These are phyloP conservation scores for Operophtera brumata DNA, from an alignment of 2,888 invertebrate genomes.

Conservation along the genomic window DNA sequence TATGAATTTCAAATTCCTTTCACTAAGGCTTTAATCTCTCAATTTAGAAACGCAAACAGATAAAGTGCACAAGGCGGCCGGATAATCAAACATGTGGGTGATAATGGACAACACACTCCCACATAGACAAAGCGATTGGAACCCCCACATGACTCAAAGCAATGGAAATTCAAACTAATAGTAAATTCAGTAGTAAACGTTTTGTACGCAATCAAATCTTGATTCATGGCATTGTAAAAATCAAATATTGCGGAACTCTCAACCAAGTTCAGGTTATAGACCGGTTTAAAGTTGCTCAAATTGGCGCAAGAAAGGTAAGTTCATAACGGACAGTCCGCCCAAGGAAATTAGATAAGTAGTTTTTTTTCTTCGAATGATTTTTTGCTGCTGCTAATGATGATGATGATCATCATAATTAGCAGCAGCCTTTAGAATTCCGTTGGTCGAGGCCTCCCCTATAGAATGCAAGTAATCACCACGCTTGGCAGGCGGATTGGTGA, in stretches of 20 bases:
- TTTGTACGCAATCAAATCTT: slow-evolving; percentile 29
- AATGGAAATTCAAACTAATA: neutral
- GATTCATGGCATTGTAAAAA: slow-evolving; percentile 42
- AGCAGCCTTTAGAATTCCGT: too few species aligned
- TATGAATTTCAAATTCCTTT: slow-evolving; percentile 19
- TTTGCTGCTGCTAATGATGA: too few species aligned
- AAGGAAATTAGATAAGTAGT: too few species aligned
- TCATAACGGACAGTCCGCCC: too few species aligned
- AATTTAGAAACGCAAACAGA: slow-evolving; percentile 29
- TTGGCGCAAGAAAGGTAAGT: too few species aligned
- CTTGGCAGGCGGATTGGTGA: too few species aligned
- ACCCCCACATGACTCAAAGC: slow-evolving; percentile 19
- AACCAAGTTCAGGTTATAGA: slow-evolving; percentile 7
- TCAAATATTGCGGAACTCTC: slow-evolving; percentile 15
- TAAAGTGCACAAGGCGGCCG: slow-evolving; percentile 26
- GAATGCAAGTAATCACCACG: too few species aligned
- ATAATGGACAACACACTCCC: slow-evolving; percentile 29
- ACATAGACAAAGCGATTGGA: slow-evolving; percentile 23
- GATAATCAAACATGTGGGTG: slow-evolving; percentile 28
- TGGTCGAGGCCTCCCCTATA: too few species aligned
- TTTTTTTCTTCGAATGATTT: too few species aligned
- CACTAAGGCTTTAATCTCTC: slow-evolving; percentile 28
- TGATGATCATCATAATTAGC: too few species aligned
- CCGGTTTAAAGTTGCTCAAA: slow-evolving; percentile 12
- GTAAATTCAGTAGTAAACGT: slow-evolving; percentile 25